Conservation (phyloP, 2,113 vertebrate genomes). For the Menidia beryllina region DNA sequence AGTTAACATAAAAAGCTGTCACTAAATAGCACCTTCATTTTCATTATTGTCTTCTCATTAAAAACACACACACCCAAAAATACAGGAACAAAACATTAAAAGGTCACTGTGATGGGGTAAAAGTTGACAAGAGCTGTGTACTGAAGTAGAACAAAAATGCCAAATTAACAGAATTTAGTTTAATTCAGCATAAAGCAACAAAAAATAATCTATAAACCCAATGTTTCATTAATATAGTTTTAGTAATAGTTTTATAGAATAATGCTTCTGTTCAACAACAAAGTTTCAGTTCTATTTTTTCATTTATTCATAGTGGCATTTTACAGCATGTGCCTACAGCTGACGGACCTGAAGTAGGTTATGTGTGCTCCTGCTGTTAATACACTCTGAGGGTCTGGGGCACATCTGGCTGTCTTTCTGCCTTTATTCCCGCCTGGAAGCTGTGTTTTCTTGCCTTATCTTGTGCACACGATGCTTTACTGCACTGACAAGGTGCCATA, state of each 20-base stretch:
- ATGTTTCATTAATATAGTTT: constrained; percentile 6
- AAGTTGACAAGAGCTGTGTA: constrained; percentile 48
- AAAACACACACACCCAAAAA: constrained; percentile 51
- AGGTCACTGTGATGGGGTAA: constrained; percentile 68
- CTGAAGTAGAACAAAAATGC: constrained; percentile 35
- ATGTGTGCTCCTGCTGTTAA: constrained; percentile 55
- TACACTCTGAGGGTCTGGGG: constrained; percentile 54
- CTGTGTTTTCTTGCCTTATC: constrained; percentile 50
- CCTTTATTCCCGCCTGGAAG: constrained; percentile 52
- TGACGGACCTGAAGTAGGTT: constrained; percentile 73
- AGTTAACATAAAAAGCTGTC: constrained; percentile 70
- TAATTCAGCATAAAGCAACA: neutral
- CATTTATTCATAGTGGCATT: constrained; percentile 62
- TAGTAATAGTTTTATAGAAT: constrained; percentile 40
- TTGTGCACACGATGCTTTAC: constrained; percentile 36
- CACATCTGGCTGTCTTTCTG: constrained; percentile 67
- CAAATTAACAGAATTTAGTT: constrained; percentile 3
- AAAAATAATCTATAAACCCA: neutral
- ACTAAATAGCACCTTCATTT: constrained; percentile 57
- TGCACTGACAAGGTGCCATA: constrained; percentile 47
- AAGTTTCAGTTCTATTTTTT: constrained; percentile 27
- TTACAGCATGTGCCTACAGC: constrained; percentile 53
- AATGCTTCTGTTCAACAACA: constrained; percentile 28
- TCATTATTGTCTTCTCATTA: constrained; percentile 61
- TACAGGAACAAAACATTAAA: constrained; percentile 55